Percentiles rank a stretch among this genome's conserved stretches.
Evolutionary conservation across 2,797 vertebrate species (phyloP).

Genomic region (Bradypodion ventrale): DNA sequence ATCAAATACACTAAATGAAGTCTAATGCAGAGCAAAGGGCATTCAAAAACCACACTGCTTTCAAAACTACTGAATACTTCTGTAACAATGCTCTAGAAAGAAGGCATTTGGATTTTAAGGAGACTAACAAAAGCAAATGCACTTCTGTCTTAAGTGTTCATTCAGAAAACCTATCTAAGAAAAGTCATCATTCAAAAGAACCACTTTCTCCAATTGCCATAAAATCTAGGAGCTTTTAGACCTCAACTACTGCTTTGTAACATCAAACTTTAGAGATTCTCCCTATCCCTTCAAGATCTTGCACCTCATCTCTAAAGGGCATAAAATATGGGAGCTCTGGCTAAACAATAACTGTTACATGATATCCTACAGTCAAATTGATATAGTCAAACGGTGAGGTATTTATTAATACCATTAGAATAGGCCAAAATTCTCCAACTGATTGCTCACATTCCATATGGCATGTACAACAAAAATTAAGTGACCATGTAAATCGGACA

Average conservation of each 20-base stretch:
- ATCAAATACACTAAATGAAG: slow-evolving; percentile 36
- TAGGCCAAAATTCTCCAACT: neutral
- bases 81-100: slow-evolving; percentile 48
- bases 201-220: neutral
- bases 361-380: neutral
- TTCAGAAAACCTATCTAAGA: slow-evolving; percentile 12
- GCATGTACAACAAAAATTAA: neutral
- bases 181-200: neutral
- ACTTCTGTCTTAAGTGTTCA: slow-evolving; percentile 7
- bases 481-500: neutral
- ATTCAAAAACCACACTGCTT: slow-evolving; percentile 28
- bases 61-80: slow-evolving; percentile 12
- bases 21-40: slow-evolving; percentile 31
- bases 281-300: neutral
- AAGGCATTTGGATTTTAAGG: slow-evolving; percentile 12
- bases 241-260: slow-evolving; percentile 20
- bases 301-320: slow-evolving; percentile 22
- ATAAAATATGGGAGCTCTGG: neutral
- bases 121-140: slow-evolving; percentile 19
- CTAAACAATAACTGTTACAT: neutral
- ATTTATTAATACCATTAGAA: neutral
- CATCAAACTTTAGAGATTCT: slow-evolving; percentile 9
- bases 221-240: slow-evolving; percentile 20
- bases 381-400: neutral
- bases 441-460: neutral